phyloP scores from a whole-genome alignment of 1,140 invertebrate genomes.

The Glomeris maerens region DNA sequence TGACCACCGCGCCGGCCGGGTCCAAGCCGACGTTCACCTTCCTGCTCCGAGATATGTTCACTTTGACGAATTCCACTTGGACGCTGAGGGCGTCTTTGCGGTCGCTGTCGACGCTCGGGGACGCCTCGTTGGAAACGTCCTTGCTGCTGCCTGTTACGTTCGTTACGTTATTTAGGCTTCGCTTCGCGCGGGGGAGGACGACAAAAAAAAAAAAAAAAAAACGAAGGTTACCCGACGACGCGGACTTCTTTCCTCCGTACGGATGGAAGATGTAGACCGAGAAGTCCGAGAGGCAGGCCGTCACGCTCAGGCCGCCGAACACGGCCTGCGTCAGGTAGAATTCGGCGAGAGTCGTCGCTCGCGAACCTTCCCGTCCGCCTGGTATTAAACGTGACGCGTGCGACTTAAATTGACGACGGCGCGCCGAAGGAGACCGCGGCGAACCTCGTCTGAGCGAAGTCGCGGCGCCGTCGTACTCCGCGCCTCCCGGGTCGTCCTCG shows the following conservation, averaged over 20 bases:
- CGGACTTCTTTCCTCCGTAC: slow-evolving; percentile 78
- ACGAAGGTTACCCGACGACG: slow-evolving; percentile 21
- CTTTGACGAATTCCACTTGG: slow-evolving; percentile 94
- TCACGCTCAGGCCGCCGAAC: slow-evolving; percentile 78
- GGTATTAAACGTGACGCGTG: too few species aligned
- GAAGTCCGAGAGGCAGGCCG: slow-evolving; percentile 87
- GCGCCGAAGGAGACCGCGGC: too few species aligned
- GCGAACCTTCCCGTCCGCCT: too few species aligned
- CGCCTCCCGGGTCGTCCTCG: slow-evolving; percentile 43
- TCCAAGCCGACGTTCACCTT: slow-evolving; percentile 51
- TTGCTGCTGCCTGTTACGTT: slow-evolving; percentile 12
- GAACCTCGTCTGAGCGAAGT: too few species aligned
- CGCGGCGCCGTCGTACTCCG: too few species aligned
- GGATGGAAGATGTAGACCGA: slow-evolving; percentile 96
- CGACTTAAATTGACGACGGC: too few species aligned
- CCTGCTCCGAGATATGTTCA: slow-evolving; percentile 75
- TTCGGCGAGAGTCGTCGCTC: neutral
- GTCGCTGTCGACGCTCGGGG: slow-evolving; percentile 60
- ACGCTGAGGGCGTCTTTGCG: slow-evolving; percentile 89
- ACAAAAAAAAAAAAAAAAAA: slow-evolving; percentile 4
- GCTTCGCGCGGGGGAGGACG: neutral
- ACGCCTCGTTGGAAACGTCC: slow-evolving; percentile 16
- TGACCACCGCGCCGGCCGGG: slow-evolving; percentile 50
- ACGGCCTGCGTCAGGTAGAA: slow-evolving; percentile 26
- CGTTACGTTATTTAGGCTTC: neutral